Evolutionary conservation across 2,888 invertebrate genomes (phyloP), one percentile per base, ranked within the genome.

Genomic region (Lissonota sp.): DNA sequence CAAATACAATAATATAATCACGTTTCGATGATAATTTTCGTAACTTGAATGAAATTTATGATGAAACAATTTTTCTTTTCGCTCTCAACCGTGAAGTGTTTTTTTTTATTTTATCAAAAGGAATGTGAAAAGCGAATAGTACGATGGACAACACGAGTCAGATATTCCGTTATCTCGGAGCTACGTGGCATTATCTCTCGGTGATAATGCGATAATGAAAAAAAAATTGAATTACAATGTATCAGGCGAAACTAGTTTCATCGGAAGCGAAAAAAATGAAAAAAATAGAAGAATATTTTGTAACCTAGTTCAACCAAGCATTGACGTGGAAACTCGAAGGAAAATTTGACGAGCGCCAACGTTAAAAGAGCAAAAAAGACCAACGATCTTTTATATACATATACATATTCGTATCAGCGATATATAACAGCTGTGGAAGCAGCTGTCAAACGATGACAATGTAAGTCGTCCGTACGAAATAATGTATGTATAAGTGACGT

Each of bases 351-450:
- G 10, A 58, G 63, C 16, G 39, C 49, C 26, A 26, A 14, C 4
- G 37, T 42, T 49, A 44, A 67, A 14, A 14, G 10, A 26, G 58
- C 62, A 26, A 26, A 46, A 57, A 46, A 67, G 67, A 51, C 44
- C 62, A 39, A 42, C 69, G 77, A 77, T 72, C 82, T 83, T 60
- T 44, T 8, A 14, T 66, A 70, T 26, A 26, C 8, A 14, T 66
- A 70, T n/a, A n/a, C n/a, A n/a, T n/a, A n/a, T n/a, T n/a, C n/a
- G 80, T 83, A 85, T 88, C 86, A 83, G 83, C 84, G 83, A 83
- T 84, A 83, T 76, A 85, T 49, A 58, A 88, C 90, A 90, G 90
- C 89, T 90, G 90, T 88, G 86, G 84, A 80, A 85, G 87, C 90
- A 89, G 88, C 87, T 89, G 89, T 86, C 85, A 87, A 88, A 87